These are phyloP conservation scores for Dryadula phaetusa DNA, from an alignment of 2,888 invertebrate species.

Conservation along the genomic window DNA sequence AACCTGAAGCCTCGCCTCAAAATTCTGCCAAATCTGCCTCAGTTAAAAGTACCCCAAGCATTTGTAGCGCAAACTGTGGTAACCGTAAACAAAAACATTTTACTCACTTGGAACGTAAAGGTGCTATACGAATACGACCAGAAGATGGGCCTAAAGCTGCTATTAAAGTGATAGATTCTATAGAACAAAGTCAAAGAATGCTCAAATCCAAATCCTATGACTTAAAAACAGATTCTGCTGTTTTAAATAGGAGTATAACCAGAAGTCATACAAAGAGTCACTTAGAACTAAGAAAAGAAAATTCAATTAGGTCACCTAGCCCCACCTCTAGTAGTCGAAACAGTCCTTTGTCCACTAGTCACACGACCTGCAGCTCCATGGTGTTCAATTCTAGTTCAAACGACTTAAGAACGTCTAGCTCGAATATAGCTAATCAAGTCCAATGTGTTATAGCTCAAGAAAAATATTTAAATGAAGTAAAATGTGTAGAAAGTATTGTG, in stretches of 20 bases:
- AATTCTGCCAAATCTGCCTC: constrained; percentile 69
- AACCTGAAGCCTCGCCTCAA: constrained; percentile 71
- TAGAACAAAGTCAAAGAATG: constrained; percentile 80
- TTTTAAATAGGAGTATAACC: constrained; percentile 66
- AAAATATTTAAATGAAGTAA: constrained; percentile 79
- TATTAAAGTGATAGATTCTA: constrained; percentile 77
- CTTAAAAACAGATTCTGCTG: constrained; percentile 75
- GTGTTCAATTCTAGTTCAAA: constrained; percentile 82
- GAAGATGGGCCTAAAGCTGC: constrained; percentile 79
- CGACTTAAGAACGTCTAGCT: constrained; percentile 78
- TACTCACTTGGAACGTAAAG: constrained; percentile 76
- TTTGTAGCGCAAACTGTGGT: constrained; percentile 73
- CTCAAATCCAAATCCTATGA: constrained; percentile 80
- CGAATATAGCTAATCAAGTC: constrained; percentile 77
- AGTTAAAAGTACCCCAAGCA: constrained; percentile 71
- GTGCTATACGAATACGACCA: constrained; percentile 78
- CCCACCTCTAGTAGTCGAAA: constrained; percentile 80
- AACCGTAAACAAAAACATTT: constrained; percentile 71
- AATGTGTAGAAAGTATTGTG: constrained; percentile 79
- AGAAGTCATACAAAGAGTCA: constrained; percentile 71
- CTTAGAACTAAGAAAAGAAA: constrained; percentile 74
- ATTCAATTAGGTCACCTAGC: constrained; percentile 73
- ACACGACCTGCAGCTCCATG: constrained; percentile 82
- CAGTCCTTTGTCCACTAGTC: constrained; percentile 79
- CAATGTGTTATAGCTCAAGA: constrained; percentile 83